These are phyloP conservation scores for Philereme vetulata DNA, from an alignment of 2,888 invertebrate species.

Conservation along the genomic window DNA sequence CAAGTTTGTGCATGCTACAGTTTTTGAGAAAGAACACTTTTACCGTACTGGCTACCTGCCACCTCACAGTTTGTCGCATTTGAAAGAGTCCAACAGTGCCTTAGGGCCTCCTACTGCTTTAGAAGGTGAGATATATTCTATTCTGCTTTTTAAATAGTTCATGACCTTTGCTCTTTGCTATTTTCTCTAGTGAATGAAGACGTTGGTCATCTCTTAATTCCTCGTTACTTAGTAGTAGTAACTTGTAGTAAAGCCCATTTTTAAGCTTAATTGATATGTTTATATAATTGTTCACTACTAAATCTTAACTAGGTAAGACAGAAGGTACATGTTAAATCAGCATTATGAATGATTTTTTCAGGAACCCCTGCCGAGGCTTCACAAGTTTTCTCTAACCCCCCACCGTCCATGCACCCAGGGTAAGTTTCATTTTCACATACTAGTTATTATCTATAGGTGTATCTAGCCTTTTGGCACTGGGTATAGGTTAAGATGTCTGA, in stretches of 20 bases:
- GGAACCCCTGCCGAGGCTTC: slow-evolving; percentile 13
- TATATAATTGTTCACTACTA: too few relatives aligned
- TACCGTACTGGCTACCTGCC: slow-evolving; percentile 62
- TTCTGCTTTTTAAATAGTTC: not conserved
- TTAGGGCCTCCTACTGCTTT: slow-evolving; percentile 14
- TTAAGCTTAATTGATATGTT: too few relatives aligned
- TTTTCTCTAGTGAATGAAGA: too few relatives aligned
- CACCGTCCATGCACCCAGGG: slow-evolving; percentile 28
- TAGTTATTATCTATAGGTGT: too few relatives aligned
- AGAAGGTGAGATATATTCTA: slow-evolving; percentile 41
- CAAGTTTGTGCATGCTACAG: slow-evolving; percentile 65
- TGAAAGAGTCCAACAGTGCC: slow-evolving; percentile 43
- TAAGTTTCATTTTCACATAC: slow-evolving; percentile 15
- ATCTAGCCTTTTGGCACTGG: too few relatives aligned
- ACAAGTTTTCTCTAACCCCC: slow-evolving; percentile 24
- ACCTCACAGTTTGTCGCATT: slow-evolving; percentile 53
- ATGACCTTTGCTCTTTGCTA: too few relatives aligned
- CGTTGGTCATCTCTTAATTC: too few relatives aligned
- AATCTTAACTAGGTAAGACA: too few relatives aligned
- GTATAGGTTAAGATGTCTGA: too few relatives aligned
- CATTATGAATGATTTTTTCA: slow-evolving; percentile 2
- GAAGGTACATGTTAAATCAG: too few relatives aligned
- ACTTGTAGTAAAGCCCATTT: too few relatives aligned
- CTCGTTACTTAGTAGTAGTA: too few relatives aligned
- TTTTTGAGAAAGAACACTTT: slow-evolving; percentile 65